These are phyloP conservation scores for Sylvia atricapilla DNA, from an alignment of 2,113 vertebrate species.

Conservation along the genomic window DNA sequence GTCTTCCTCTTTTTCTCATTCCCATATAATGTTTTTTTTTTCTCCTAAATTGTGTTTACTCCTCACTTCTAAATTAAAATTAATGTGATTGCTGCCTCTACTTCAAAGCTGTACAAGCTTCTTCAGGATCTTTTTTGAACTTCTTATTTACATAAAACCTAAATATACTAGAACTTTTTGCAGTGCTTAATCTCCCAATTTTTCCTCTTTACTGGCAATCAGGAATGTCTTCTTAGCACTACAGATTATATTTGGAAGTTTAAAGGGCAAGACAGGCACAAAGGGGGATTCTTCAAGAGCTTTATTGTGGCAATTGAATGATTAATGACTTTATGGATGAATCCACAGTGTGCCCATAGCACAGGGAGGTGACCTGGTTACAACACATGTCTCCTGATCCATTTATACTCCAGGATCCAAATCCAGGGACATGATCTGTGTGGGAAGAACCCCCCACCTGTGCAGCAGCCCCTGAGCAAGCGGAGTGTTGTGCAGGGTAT, in stretches of 20 bases:
- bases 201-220: neutral
- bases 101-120: neutral
- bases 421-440: neutral
- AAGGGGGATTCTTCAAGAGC: neutral
- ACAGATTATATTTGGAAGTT: neutral
- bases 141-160: neutral
- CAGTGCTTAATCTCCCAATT: neutral
- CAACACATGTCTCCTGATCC: neutral
- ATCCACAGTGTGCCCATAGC: rapidly evolving
- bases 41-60: neutral
- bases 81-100: neutral
- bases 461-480: neutral
- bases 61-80: neutral
- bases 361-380: neutral
- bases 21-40: neutral
- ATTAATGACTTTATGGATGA: neutral
- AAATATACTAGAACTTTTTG: neutral
- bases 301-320: neutral
- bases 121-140: neutral
- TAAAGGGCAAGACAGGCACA: neutral
- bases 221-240: neutral
- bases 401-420: neutral
- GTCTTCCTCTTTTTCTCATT: neutral
- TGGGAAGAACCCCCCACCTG: neutral
- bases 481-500: neutral